These are phyloP conservation scores for Ecliptopera silaceata DNA, from an alignment of 2,888 invertebrate genomes.

Conservation along the genomic window DNA sequence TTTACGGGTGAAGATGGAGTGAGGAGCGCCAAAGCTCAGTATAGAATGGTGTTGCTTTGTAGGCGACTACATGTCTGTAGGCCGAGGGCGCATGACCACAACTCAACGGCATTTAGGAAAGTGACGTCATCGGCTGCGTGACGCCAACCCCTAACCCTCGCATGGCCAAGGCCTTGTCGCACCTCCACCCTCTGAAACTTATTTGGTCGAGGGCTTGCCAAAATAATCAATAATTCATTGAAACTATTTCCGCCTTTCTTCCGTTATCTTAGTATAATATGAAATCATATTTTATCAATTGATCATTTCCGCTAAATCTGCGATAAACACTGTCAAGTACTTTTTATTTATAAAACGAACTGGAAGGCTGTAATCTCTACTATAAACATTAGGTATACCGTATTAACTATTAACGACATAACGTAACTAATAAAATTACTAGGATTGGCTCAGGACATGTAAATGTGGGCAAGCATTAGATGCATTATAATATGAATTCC, in stretches of 20 bases:
- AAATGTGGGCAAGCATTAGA: neutral
- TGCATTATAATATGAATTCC: no score
- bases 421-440: neutral
- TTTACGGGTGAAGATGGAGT: slow-evolving; percentile 9
- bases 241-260: slow-evolving; percentile 18
- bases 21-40: slow-evolving; percentile 28
- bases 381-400: no score
- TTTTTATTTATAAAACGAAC: no score
- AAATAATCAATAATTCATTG: slow-evolving; percentile 5
- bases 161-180: slow-evolving; percentile 60
- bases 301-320: neutral
- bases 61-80: slow-evolving; percentile 54
- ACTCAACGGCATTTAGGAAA: slow-evolving; percentile 39
- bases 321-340: slow-evolving; percentile 8
- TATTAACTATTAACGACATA: no score
- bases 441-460: neutral
- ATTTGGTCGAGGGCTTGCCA: slow-evolving; percentile 44
- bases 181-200: slow-evolving; percentile 56
- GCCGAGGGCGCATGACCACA: slow-evolving; percentile 49
- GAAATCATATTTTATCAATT: slow-evolving; percentile 3
- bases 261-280: slow-evolving; percentile 1
- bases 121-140: slow-evolving; percentile 69
- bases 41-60: slow-evolving; percentile 31
- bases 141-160: slow-evolving; percentile 59
- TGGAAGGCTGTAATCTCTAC: no score